Base-by-base conservation (phyloP, 2,888 invertebrate genomes). In the Thereva nobilitata region DNA sequence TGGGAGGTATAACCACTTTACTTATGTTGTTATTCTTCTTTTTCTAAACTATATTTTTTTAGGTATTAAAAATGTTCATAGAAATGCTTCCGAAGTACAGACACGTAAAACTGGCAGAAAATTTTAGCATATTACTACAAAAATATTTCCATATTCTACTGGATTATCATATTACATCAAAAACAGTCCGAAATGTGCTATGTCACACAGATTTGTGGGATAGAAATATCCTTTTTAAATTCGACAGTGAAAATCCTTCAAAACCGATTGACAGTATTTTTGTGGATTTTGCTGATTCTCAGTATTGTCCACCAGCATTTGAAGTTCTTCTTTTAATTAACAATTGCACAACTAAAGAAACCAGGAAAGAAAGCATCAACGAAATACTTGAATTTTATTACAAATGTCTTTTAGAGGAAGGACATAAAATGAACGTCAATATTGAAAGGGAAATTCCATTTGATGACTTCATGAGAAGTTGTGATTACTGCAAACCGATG, bases 271-370 rank as follows among this genome's bases (percentile, higher is more conserved):
- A 83, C 47, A 87, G 87, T 72, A 71, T 85, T 34, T 74, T 89
- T 6, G 83, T 89, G 1, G 89, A 89, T 76, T 89, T 85, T 72
- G 88, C 88, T 78, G 80, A 86, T 35, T 77, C 83, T 0, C 80
- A 85, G 55, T 87, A 85, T 72, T 83, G 83, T 61, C 86, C 88
- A 2, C 85, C 86, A 3, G 83, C 86, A 8, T 84, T 86, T 34
- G 89, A 89, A 49, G 59, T 73, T 2, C 53, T 70, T n/a, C 50
- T 69, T 7, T 71, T 71, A 47, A 54, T 72, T 8, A 67, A 72
- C 56, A 41, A 72, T 8, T 71, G 70, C 45, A 50, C 71, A 2
- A 52, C 45, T 34, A 65, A 69, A n/a, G 49, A 63, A 6, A 34
- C 50, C 4, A 49, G 61, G 3, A 41, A 61, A 23, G 9, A 4